Base-by-base conservation (phyloP, 2,888 invertebrate genomes). In the Lepetodrilus schrolli region DNA sequence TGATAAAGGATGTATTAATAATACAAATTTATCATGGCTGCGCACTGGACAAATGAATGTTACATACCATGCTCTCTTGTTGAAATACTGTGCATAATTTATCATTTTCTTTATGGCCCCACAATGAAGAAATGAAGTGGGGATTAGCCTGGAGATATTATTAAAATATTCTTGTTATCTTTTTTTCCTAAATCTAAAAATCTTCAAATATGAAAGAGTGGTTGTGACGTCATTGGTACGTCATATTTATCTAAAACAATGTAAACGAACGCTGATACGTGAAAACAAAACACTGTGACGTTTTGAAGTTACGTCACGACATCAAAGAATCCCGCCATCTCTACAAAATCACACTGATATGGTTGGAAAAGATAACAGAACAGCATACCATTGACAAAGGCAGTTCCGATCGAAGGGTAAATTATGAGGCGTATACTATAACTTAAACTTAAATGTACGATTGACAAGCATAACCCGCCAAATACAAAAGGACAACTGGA, bases 181-280 rank as follows among this genome's bases (percentile, higher is more conserved):
- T 47, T 49, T 21, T 8, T 17, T 23, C 37, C 10, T 2, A 30
- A 49, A 23, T 21, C 2, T 17, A n/a, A 49, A 23, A 48, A 17
- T 70, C 17, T 34, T 34, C 23, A 20, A 48, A 70, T 21, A 66
- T 66, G 21, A 8, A 34, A 20, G 34, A 51, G 48, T 36, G 30
- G 36, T 70, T 21, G 17, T 74, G 34, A 70, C 58, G 70, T 70
- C 74, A 68, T 58, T 43, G 48, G 47, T 17, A 48, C 21, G 66
- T 36, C 58, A 68, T 36, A 34, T 73, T 66, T 70, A 36, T 49
- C 26, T n/a, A 38, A 71, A 38, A 66, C 74, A 70, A 49, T 58
- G 3, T 17, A 13, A 4, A 26, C 17, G 58, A 58, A 58, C n/a
- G 17, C 17, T 34, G 7, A 30, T 30, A 58, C 34, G 34, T 26